phyloP scores from a whole-genome alignment of 1,140 invertebrate genomes.

The Anastatus disparis region DNA sequence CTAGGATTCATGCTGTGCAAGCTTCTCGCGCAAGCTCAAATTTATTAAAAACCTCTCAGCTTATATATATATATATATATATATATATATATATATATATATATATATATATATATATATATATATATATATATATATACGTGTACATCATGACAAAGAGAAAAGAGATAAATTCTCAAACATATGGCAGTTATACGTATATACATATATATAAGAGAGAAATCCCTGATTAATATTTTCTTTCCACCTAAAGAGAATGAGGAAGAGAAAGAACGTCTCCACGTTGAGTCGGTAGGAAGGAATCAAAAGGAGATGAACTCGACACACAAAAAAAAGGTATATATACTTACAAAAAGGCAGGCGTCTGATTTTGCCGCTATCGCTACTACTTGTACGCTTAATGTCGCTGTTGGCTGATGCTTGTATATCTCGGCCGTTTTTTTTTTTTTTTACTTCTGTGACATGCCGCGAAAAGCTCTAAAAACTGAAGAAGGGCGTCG shows the following conservation, averaged over 20 bases:
- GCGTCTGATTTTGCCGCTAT: conserved; percentile 42
- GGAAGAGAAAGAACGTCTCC: conserved; percentile 16
- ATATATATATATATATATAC: too few relatives aligned
- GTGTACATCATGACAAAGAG: conserved; percentile 9
- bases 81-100: too few relatives aligned
- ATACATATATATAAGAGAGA: too few relatives aligned
- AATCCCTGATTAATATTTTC: conserved; percentile 51
- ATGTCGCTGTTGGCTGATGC: conserved; percentile 50
- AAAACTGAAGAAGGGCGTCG: conserved; percentile 41
- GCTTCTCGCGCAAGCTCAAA: neutral
- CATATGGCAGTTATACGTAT: neutral
- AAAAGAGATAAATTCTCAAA: neutral
- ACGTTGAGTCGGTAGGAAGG: conserved; percentile 43
- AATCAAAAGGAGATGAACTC: conserved; percentile 45
- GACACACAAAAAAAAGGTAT: conserved; percentile 33
- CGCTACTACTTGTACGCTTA: conserved; percentile 42
- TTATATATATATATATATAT: too few relatives aligned
- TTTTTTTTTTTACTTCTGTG: neutral
- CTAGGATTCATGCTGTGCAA: conserved; percentile 5
- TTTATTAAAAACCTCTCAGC: conserved; percentile 26
- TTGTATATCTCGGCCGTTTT: conserved; percentile 28
- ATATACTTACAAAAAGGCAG: conserved; percentile 38
- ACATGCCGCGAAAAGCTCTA: conserved; percentile 1
- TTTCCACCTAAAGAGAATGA: neutral
- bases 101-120: too few relatives aligned